A percentile compares a stretch with the other conserved stretches of the same genome.
Conservation (phyloP, 2,113 vertebrate species). For the Albula glossodonta region DNA sequence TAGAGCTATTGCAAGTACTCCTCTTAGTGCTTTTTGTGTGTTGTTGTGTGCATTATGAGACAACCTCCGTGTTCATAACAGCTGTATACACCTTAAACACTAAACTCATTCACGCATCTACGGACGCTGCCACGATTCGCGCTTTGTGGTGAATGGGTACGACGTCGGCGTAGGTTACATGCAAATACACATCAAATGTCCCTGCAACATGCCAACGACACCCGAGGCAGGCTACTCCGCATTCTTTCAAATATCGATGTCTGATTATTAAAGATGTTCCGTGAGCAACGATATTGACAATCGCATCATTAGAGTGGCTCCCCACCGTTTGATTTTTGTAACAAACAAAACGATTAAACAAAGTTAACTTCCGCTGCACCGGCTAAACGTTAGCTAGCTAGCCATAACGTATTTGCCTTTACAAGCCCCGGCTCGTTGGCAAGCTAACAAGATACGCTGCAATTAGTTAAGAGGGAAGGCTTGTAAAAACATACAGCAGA, state of each 20-base stretch:
- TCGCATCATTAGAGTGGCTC: background rate
- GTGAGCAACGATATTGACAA: background rate
- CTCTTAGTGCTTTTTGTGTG: slow-evolving; percentile 12
- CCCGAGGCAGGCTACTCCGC: background rate
- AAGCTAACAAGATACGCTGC: background rate
- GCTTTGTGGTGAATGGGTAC: background rate
- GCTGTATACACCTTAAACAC: background rate
- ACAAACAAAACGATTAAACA: background rate
- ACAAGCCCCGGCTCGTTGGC: background rate
- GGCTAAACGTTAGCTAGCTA: background rate
- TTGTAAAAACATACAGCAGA: background rate
- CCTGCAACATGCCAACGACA: background rate
- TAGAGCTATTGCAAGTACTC: background rate
- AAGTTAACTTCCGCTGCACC: background rate
- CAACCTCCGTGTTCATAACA: slow-evolving; percentile 18
- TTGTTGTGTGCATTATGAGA: background rate
- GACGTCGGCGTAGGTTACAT: too few relatives aligned
- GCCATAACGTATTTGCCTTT: background rate
- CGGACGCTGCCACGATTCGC: background rate
- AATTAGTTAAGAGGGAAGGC: background rate
- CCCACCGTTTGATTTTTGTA: background rate
- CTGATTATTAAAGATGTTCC: background rate
- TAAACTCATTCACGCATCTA: background rate
- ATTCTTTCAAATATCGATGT: background rate
- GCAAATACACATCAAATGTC: background rate